phyloP scores from a whole-genome alignment of 2,113 vertebrate species.

The Marcusenius ussheri region DNA sequence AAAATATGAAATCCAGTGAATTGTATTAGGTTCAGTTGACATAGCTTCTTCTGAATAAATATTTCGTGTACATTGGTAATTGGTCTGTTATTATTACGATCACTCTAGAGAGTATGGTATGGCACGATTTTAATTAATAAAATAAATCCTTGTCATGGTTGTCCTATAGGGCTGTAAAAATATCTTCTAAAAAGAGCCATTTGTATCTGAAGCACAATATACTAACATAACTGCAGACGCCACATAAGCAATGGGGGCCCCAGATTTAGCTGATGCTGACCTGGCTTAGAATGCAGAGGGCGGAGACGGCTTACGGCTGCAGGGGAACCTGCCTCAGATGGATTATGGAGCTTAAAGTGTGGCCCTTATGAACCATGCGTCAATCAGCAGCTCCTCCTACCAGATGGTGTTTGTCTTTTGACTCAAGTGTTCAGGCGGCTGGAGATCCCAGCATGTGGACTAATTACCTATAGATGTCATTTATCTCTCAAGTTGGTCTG shows the following conservation, averaged over 20 bases:
- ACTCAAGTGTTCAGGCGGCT: conserved; percentile 26
- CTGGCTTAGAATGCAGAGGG: background rate
- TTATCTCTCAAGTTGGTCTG: background rate
- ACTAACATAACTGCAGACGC: background rate
- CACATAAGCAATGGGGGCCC: background rate
- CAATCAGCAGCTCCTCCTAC: conserved; percentile 23
- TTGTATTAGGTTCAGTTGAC: background rate
- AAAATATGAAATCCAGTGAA: background rate
- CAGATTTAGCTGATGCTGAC: background rate
- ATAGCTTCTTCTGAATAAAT: background rate
- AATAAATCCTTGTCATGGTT: background rate
- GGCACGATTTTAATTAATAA: background rate
- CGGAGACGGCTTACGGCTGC: background rate
- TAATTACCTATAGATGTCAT: background rate
- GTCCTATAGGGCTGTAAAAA: background rate
- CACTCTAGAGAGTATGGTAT: background rate
- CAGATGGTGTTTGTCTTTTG: conserved; percentile 53
- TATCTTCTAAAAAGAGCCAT: background rate
- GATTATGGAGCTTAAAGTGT: background rate
- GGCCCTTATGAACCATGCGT: background rate
- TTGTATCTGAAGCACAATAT: background rate
- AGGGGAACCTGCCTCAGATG: background rate
- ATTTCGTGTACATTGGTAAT: background rate
- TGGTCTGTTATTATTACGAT: background rate
- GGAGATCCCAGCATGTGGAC: background rate